These are phyloP conservation scores for Hypomecis atomaria DNA, from an alignment of 2,888 invertebrate genomes.

Conservation along the genomic window DNA sequence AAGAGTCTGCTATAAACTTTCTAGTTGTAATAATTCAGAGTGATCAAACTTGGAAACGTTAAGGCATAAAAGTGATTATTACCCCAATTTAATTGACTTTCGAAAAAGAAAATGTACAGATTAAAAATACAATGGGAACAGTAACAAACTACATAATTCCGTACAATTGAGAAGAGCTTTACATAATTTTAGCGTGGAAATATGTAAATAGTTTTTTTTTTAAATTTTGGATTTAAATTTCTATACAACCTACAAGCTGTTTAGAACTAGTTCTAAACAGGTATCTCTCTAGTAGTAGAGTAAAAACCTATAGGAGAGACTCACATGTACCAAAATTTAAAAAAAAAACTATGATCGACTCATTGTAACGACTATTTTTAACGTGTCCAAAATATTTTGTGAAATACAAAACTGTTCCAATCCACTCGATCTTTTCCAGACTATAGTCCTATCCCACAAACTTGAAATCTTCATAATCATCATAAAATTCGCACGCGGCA, in stretches of 20 bases:
- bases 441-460: background rate
- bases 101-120: background rate
- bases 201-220: too few species aligned
- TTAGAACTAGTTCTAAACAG: too few species aligned
- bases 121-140: background rate
- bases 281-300: too few species aligned
- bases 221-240: too few species aligned
- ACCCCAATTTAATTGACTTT: background rate
- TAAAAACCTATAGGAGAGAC: too few species aligned
- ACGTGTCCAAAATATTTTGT: background rate
- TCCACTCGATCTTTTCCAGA: background rate
- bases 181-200: too few species aligned
- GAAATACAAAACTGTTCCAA: background rate
- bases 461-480: constrained; percentile 18
- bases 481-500: constrained; percentile 33
- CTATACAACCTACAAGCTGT: too few species aligned
- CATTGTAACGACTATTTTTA: too few species aligned
- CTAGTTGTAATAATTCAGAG: constrained; percentile 7
- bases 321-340: too few species aligned
- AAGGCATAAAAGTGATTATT: background rate
- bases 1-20: constrained; percentile 15
- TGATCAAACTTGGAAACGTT: constrained; percentile 7
- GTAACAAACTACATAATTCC: too few species aligned
- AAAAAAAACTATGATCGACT: too few species aligned
- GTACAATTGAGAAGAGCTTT: background rate